Evolutionary conservation across 2,797 vertebrate species (phyloP), one percentile per base, ranked within the genome.

Genomic region (Tamandua tetradactyla): DNA sequence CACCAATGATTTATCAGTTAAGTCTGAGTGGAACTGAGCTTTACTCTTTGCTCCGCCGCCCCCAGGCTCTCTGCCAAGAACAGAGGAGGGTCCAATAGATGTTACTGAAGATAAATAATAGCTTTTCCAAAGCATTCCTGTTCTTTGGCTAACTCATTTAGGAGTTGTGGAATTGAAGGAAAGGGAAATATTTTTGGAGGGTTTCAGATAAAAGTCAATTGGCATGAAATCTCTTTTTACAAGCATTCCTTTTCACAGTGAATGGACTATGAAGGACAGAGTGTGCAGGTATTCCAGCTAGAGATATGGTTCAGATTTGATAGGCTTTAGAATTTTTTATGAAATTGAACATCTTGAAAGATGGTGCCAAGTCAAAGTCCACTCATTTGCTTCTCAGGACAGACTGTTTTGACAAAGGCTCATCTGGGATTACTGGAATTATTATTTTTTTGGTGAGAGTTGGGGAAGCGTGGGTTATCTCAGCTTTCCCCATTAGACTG

Each of bases 1-100:
- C n/a, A 47, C 17, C 23, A 90, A 64, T 81, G 78, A 80, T 91
- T 84, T 42, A 37, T 85, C 35, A 55, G 61, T 91, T 84, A 91
- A 94, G 25, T 87, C 47, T 62, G 82, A 86, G 32, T 10, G 0
- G 47, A 74, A 69, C 61, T 80, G 52, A 87, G 85, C 80, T 85
- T 95, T 86, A 78, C 18, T 84, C 69, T 92, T 91, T 90, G 59
- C 27, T n/a, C n/a, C n/a, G n/a, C n/a, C n/a, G n/a, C n/a, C 5
- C 27, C 27, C 22, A 64, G 49, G 6, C n/a, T 32, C 89, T 83
- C 78, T 92, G 55, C 40, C 37, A 80, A 3, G 69, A 61, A 85
- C 40, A 94, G 25, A 85, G 9, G 40, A 87, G 49, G 6, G 25
- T 83, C 75, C 30, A 12, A 8, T 55, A 62, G 74, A 40, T 74